Conservation (phyloP, 2,888 invertebrate genomes). For the Apotomis betuletana region DNA sequence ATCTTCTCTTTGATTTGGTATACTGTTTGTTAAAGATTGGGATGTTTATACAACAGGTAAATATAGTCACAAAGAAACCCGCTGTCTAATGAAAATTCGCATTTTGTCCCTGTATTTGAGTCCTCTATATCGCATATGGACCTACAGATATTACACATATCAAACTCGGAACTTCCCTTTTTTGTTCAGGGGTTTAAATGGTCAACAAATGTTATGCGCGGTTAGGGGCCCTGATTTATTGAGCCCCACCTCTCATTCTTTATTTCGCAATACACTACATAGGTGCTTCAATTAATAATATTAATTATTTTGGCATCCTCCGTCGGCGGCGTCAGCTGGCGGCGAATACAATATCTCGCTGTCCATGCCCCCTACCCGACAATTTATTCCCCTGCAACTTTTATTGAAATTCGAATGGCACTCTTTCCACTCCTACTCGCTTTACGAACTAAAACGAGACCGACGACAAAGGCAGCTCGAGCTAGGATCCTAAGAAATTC, state of each 20-base stretch:
- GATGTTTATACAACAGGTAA: no score
- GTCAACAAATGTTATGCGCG: not conserved
- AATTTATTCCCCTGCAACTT: constrained; percentile 74
- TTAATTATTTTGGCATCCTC: constrained; percentile 46
- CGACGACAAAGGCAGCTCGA: constrained; percentile 44
- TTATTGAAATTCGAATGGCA: constrained; percentile 74
- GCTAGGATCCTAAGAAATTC: constrained; percentile 42
- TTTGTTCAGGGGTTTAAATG: no score
- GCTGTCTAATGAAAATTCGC: no score
- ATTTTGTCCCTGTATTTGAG: no score
- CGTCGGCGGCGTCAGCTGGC: constrained; percentile 60
- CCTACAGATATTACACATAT: no score
- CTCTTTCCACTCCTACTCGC: constrained; percentile 48
- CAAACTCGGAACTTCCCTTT: no score
- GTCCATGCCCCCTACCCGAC: constrained; percentile 53
- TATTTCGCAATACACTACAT: constrained; percentile 17
- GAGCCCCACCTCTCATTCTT: constrained; percentile 16
- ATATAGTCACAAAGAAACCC: no score
- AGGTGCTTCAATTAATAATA: constrained; percentile 44
- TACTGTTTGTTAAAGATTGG: no score
- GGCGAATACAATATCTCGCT: constrained; percentile 58
- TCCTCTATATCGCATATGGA: no score
- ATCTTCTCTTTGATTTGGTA: no score
- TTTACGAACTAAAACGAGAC: constrained; percentile 51
- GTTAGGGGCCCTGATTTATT: constrained; percentile 19